These are phyloP conservation scores for Tokudaia muenninki DNA, from an alignment of 2,797 vertebrate species.

Conservation along the genomic window DNA sequence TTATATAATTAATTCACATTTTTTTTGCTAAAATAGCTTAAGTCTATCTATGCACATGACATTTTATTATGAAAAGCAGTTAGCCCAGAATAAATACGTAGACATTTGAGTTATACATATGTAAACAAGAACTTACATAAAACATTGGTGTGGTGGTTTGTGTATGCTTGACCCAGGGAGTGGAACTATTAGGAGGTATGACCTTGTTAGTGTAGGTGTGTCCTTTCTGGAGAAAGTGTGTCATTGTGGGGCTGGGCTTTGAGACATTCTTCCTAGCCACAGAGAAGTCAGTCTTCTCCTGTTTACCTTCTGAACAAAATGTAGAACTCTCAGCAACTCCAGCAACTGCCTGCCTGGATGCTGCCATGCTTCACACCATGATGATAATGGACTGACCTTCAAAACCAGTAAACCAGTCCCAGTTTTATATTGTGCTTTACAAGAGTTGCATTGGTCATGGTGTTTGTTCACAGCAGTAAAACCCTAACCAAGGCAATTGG, in stretches of 20 bases:
- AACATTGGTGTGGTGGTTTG: background rate
- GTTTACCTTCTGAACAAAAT: background rate
- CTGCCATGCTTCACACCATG: background rate
- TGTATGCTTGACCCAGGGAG: background rate
- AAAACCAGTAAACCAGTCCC: background rate
- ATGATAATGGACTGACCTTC: background rate
- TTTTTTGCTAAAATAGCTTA: slow-evolving; percentile 45
- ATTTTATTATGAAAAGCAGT: slow-evolving; percentile 39
- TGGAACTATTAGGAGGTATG: background rate
- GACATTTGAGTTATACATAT: background rate
- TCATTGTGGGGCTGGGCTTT: background rate
- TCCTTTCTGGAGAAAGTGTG: background rate
- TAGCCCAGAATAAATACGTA: slow-evolving; percentile 17
- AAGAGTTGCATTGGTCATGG: background rate
- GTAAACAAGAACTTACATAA: slow-evolving; percentile 27
- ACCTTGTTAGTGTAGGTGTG: background rate
- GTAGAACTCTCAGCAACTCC: background rate
- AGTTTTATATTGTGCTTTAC: background rate
- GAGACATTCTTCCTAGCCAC: background rate
- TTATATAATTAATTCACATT: background rate
- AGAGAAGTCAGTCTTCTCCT: background rate
- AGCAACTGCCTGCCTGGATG: background rate
- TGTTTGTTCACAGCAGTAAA: background rate
- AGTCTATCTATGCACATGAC: background rate
- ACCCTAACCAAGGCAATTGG: background rate